A percentile compares a stretch with the other conserved stretches of the same genome.
Conservation (phyloP, 1,140 invertebrate genomes). For the Polyergus mexicanus region DNA sequence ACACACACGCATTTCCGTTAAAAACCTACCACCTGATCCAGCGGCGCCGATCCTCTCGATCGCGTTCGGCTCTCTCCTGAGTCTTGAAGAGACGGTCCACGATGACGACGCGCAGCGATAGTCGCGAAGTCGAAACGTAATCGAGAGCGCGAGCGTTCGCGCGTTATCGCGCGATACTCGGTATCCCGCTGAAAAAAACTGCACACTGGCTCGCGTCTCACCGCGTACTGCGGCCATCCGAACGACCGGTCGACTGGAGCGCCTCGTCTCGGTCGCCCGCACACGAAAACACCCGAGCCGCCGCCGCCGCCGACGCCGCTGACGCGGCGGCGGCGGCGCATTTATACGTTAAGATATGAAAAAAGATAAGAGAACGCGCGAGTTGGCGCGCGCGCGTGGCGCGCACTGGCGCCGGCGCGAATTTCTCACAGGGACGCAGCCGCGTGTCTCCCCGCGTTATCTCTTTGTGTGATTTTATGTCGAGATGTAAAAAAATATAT, state of each 20-base stretch:
- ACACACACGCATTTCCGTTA: slow-evolving; percentile 11
- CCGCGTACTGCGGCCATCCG: slow-evolving; percentile 75
- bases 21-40: not conserved
- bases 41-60: not conserved
- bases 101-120: not conserved
- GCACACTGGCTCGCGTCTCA: slow-evolving; percentile 77
- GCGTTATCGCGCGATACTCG: not conserved
- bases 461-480: no score
- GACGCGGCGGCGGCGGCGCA: not conserved
- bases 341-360: not conserved
- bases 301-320: not conserved
- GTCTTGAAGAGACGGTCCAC: not conserved
- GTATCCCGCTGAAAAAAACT: slow-evolving; percentile 60
- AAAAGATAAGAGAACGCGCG: slow-evolving; percentile 12
- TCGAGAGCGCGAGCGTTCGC: not conserved
- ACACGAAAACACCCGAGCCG: slow-evolving; percentile 63
- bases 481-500: not conserved
- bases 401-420: not conserved
- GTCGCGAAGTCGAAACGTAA: not conserved
- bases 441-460: no score
- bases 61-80: not conserved
- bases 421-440: not conserved
- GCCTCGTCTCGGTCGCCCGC: slow-evolving; percentile 68
- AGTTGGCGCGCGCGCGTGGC: no score
- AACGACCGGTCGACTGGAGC: slow-evolving; percentile 66